A percentile compares a stretch with the other conserved stretches of the same genome.
Conservation (phyloP, 2,888 invertebrate species). For the Panopea generosa region DNA sequence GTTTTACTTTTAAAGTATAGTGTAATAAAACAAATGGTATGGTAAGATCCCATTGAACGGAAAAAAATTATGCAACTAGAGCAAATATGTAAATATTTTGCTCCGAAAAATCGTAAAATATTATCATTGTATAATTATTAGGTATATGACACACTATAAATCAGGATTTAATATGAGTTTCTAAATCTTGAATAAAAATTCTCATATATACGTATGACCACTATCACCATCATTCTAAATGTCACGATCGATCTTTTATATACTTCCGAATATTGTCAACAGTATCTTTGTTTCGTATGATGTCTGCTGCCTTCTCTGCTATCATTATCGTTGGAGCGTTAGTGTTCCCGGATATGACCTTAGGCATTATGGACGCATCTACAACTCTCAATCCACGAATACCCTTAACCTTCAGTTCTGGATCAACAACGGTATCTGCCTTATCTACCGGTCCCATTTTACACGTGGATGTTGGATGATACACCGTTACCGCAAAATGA, state of each 20-base stretch:
- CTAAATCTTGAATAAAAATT: too few species aligned
- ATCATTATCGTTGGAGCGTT: constrained; percentile 31
- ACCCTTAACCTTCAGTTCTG: constrained; percentile 15
- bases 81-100: too few species aligned
- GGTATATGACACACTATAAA: too few species aligned
- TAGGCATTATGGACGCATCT: constrained; percentile 12
- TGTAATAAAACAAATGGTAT: too few species aligned
- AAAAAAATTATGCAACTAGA: too few species aligned
- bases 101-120: too few species aligned
- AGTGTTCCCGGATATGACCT: constrained; percentile 10
- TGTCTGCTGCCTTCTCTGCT: constrained; percentile 24
- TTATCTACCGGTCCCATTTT: constrained; percentile 14
- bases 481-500: constrained; percentile 9
- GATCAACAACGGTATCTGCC: constrained; percentile 8
- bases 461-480: constrained; percentile 20
- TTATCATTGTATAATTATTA: too few species aligned
- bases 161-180: too few species aligned
- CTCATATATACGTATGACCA: too few species aligned
- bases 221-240: not conserved
- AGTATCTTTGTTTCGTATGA: constrained; percentile 13
- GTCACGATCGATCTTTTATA: not conserved
- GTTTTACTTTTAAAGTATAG: too few species aligned
- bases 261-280: constrained; percentile 1
- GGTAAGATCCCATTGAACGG: too few species aligned
- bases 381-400: constrained; percentile 8